Evolutionary conservation across 1,140 invertebrate genomes (phyloP), one percentile per base, ranked within the genome.

Genomic region (Oedothorax gibbosus): DNA sequence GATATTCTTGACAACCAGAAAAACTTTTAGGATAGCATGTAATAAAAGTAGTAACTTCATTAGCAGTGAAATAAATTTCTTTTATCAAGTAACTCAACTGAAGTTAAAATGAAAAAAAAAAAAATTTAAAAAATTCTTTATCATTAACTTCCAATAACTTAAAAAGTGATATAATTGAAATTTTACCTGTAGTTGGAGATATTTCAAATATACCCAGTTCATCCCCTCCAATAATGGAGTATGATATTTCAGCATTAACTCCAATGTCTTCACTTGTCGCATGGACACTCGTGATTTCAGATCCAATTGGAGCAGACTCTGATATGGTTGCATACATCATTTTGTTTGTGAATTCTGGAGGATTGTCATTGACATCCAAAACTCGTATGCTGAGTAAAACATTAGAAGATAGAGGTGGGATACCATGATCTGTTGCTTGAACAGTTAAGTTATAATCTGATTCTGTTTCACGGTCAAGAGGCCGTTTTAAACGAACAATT

Each of bases 311-410:
- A 86, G 94, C 92, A 81, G 87, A 89, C 90, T 97, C 97, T 10
- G 94, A 92, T 11, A 96, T 93, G 64, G 91, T 91, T 3, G 94
- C 93, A 87, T 91, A 93, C 88, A 97, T 97, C 57, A 93, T 92
- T 87, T 93, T 93, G 50, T 93, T 93, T 54, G 93, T 93, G 89
- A 97, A 98, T 90, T 96, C 95, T n/a, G 96, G 96, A 64, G 96
- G 95, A 92, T 98, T 98, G 89, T 98, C 96, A 89, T 98, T 98
- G 60, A 97, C 95, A 90, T 98, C 95, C 86, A 95, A 91, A 14
- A 90, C 88, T 86, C 94, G 93, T 0, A 95, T 94, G 85, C 92
- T 92, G 2, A 96, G 88, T 86, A 87, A 87, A 1, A 93, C 91
- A 0, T 91, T 89, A 50, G 92, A 92, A 14, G 92, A 93, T 35